These are phyloP conservation scores for Heteronetta atricapilla DNA, from an alignment of 2,113 vertebrate genomes.

Conservation along the genomic window DNA sequence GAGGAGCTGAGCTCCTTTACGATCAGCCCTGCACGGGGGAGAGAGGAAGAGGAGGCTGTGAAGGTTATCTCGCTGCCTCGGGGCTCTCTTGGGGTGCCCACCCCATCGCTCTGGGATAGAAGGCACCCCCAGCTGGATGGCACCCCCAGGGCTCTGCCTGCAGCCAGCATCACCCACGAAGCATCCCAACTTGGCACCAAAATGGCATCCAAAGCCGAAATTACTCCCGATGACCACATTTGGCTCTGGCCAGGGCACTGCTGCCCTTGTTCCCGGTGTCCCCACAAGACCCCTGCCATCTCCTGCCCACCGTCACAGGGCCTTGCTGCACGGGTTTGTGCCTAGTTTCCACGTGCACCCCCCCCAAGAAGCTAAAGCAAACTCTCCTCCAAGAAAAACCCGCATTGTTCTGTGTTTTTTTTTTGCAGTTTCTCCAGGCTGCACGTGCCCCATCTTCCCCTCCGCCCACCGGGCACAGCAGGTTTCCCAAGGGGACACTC, in stretches of 20 bases:
- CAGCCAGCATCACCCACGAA: not conserved
- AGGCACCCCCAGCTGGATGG: fast-evolving
- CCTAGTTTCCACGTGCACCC: not conserved
- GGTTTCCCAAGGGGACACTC: not conserved
- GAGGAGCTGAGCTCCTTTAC: constrained; percentile 96
- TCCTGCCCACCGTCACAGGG: not conserved
- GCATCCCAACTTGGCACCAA: not conserved
- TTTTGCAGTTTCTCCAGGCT: not conserved
- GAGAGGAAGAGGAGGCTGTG: not conserved
- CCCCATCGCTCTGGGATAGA: not conserved
- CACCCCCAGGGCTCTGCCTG: fast-evolving
- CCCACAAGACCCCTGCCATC: not conserved
- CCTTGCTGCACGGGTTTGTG: not conserved
- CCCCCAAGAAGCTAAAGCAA: not conserved
- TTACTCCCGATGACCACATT: fast-evolving
- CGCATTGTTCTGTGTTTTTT: too few relatives aligned
- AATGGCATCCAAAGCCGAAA: not conserved
- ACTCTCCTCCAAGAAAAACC: not conserved
- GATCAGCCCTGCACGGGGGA: constrained; percentile 83
- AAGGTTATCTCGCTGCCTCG: not conserved
- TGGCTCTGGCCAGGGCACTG: not conserved
- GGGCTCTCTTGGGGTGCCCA: not conserved
- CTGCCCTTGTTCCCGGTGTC: not conserved
- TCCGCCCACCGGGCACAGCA: fast-evolving
- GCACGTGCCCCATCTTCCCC: not conserved